Percentiles rank a stretch among this genome's conserved stretches.
Evolutionary conservation across 2,113 vertebrate genomes (phyloP).

Genomic region (Pithys albifrons): DNA sequence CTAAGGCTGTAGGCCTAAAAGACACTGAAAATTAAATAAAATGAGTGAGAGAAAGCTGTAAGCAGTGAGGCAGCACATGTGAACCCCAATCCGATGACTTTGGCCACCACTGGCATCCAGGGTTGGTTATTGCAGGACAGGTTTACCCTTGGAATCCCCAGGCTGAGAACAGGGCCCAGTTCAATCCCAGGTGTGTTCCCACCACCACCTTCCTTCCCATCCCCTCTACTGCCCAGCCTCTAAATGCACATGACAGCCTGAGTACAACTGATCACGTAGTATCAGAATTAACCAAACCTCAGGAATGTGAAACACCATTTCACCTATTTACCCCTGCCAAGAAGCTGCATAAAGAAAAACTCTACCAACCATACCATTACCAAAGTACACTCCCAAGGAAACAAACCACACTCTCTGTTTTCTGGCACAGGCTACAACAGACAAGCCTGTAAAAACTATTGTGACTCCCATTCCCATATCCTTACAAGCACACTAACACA

Average conservation of each 20-base stretch:
- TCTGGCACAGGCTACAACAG: not conserved
- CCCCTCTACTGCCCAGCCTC: not conserved
- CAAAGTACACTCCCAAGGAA: not conserved
- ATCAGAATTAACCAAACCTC: not conserved
- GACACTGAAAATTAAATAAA: not conserved
- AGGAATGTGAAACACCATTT: not conserved
- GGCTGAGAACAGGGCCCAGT: not conserved
- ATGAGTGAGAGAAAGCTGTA: not conserved
- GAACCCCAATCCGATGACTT: not conserved
- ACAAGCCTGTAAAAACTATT: not conserved
- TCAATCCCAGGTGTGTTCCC: not conserved
- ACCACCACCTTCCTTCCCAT: not conserved
- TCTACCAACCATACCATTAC: not conserved
- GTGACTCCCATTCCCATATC: not conserved
- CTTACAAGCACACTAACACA: not conserved
- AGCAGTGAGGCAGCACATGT: not conserved
- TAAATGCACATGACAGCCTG: rapidly evolving
- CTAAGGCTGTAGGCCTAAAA: not conserved
- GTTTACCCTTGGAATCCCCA: not conserved
- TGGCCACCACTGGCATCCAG: not conserved
- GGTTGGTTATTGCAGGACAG: rapidly evolving
- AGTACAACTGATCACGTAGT: not conserved
- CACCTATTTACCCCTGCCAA: not conserved
- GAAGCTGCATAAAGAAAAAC: not conserved
- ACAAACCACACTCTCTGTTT: not conserved